A percentile compares a stretch with the other conserved stretches of the same genome.
Evolutionary conservation across 1,140 invertebrate genomes (phyloP).

Genomic region (Chymomyza costata): DNA sequence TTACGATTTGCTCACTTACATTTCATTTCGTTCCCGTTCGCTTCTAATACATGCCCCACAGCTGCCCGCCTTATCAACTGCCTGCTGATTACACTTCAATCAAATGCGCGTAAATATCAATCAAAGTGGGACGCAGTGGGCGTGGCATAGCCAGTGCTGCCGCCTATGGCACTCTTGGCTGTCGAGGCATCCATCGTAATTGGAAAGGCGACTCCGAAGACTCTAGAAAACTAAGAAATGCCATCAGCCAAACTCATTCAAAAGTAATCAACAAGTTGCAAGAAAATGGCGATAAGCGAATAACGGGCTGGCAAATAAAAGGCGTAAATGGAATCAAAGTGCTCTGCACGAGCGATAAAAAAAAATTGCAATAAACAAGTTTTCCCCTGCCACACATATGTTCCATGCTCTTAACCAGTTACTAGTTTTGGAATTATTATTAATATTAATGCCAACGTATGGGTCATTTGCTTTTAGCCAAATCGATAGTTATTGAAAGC

Average conservation of each 20-base stretch:
- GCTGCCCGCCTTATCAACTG: slow-evolving; percentile 31
- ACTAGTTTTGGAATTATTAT: no score
- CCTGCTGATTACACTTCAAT: slow-evolving; percentile 70
- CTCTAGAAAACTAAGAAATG: slow-evolving; percentile 33
- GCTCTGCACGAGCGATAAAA: no score
- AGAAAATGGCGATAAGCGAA: slow-evolving; percentile 18
- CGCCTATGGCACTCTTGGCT: no score
- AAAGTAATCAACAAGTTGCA: slow-evolving; percentile 68
- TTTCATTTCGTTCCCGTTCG: slow-evolving; percentile 59
- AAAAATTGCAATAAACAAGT: no score
- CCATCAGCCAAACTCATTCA: slow-evolving; percentile 63
- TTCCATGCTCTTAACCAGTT: no score
- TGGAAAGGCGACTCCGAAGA: slow-evolving; percentile 7
- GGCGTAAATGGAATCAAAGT: slow-evolving; percentile 27
- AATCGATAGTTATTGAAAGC: no score
- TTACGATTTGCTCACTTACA: slow-evolving; percentile 70
- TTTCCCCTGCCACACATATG: no score
- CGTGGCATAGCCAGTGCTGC: no score
- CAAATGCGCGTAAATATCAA: slow-evolving; percentile 67
- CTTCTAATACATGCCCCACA: slow-evolving; percentile 51
- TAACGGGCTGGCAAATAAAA: slow-evolving; percentile 15
- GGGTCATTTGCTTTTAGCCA: no score
- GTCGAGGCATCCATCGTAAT: no score
- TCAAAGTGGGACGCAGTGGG: slow-evolving; percentile 24
- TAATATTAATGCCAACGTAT: no score